Base-by-base conservation (phyloP, 1,140 invertebrate species). In the Drosophila nannoptera region DNA sequence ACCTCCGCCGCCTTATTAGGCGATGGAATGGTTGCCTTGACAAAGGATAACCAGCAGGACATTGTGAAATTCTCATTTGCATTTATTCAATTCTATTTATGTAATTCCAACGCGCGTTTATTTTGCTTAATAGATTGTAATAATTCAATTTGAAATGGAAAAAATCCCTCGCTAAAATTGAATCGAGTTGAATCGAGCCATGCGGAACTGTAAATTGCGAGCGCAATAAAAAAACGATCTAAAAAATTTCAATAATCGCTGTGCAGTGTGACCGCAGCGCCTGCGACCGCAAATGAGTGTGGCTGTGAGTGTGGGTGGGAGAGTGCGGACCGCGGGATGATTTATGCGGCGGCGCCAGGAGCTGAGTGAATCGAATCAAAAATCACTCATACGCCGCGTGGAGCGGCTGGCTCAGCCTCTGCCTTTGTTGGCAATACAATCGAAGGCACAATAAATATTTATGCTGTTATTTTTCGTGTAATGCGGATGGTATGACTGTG, bases 401-500 rank as follows among this genome's bases (percentile, higher is more conserved):
- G 48, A n/a, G 7, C 12, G 50, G 33, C 31, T 22, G 22, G 22
- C 22, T 2, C 1, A 1, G 31, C 7, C 29, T 32, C 55, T 69
- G 70, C 74, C 75, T 22, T n/a, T 14, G 63, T 42, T 50, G 61
- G 69, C 66, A 69, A 54, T 74, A 73, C 12, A n/a, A 78, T 83
- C 67, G 76, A 83, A 76, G 60, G 68, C 56, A 83, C 78, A 80
- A 84, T 76, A 84, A 84, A 84, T 84, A 84, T 86, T 84, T 83
- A 84, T 78, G 69, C 65, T 73, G 80, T 40, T 55, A 46, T 66
- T 58, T 68, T 62, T 45, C 59, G 45, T 61, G 16, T 16, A 35
- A 36, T 73, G 58, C 69, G 59, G 55, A 35, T 75, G 56, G 38
- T 40, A n/a, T n/a, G 38, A 5, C 9, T 32, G 38, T 69, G 38